phyloP scores from a whole-genome alignment of 2,888 invertebrate species.

The Physocephala rufipes region DNA sequence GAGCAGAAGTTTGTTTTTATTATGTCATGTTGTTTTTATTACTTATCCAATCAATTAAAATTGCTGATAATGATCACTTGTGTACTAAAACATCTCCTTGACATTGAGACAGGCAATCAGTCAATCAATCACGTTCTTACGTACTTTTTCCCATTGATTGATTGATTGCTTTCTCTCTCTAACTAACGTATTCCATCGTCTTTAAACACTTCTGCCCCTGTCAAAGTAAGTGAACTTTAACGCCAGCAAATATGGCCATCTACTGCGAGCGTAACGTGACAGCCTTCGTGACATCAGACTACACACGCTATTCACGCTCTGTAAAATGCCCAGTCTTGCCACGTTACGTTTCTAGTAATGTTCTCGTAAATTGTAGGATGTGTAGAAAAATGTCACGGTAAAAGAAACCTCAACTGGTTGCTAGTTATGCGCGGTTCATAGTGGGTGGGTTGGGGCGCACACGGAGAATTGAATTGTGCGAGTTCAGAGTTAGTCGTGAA shows the following conservation, averaged over 20 bases:
- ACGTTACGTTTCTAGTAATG: neutral
- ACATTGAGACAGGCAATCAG: no score
- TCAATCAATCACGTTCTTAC: no score
- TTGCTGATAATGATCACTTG: no score
- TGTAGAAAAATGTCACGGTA: slow-evolving; percentile 25
- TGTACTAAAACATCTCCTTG: no score
- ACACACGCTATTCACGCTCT: neutral
- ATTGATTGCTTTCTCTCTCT: no score
- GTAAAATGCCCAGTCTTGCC: neutral
- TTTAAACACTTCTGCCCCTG: no score
- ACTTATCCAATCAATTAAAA: no score
- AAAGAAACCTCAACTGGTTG: neutral
- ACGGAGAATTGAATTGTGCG: neutral
- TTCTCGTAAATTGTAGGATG: neutral
- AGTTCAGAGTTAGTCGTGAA: slow-evolving; percentile 21
- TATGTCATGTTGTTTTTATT: no score
- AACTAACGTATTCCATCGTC: no score
- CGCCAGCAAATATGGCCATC: no score
- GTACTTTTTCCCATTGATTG: no score
- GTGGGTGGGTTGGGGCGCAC: neutral
- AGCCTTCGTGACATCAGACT: slow-evolving; percentile 23
- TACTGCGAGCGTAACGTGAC: slow-evolving; percentile 22
- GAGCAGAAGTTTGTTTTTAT: no score
- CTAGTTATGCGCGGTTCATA: neutral
- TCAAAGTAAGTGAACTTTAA: neutral